These are phyloP conservation scores for Parus major DNA, from an alignment of 2,113 vertebrate genomes.

Conservation along the genomic window DNA sequence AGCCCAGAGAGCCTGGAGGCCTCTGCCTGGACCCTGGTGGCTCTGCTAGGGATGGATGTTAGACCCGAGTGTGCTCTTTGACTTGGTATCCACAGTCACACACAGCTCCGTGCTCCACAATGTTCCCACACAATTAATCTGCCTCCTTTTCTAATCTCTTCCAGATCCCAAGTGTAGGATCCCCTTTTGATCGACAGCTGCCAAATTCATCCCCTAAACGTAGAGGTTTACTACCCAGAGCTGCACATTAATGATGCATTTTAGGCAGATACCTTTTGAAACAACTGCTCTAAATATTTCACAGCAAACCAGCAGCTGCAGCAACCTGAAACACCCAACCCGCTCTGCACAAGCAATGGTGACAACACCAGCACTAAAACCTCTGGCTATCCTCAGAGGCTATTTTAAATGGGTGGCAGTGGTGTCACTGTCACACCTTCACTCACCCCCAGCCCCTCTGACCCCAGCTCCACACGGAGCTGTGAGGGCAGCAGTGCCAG, in stretches of 20 bases:
- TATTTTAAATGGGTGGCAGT: background rate
- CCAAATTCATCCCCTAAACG: background rate
- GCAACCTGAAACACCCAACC: background rate
- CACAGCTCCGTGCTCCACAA: background rate
- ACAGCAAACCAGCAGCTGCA: background rate
- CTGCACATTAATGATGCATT: background rate
- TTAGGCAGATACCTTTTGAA: background rate
- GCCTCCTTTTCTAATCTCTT: background rate
- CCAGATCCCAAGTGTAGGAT: background rate
- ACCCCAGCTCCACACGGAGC: background rate
- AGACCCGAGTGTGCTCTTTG: background rate
- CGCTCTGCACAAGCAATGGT: accelerated
- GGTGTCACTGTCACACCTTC: background rate
- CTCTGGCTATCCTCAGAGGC: background rate
- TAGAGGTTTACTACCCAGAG: background rate
- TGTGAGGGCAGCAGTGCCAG: background rate
- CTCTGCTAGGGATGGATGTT: background rate
- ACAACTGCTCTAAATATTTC: background rate
- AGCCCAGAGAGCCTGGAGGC: background rate
- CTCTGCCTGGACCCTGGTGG: background rate
- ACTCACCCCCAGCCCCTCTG: no score
- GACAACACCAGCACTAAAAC: background rate
- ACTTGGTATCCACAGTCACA: background rate
- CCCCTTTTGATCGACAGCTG: background rate
- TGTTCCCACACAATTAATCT: background rate